These are phyloP conservation scores for Drosophila flavopinicola DNA, from an alignment of 2,888 invertebrate genomes.

Conservation along the genomic window DNA sequence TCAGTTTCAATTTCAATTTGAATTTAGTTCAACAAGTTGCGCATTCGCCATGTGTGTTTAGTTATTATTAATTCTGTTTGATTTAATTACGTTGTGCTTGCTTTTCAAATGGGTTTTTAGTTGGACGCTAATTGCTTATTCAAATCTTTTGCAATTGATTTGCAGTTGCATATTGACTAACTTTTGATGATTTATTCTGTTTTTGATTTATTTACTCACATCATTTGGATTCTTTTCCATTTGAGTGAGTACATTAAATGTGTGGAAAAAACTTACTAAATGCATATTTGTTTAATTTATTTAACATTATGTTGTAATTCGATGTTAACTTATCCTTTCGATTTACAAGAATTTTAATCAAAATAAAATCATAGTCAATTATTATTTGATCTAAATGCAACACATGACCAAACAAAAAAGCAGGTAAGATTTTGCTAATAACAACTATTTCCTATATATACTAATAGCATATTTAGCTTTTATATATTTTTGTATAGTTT, in stretches of 20 bases:
- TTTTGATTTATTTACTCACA: neutral
- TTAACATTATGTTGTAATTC: no score
- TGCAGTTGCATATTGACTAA: no score
- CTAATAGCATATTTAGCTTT: neutral
- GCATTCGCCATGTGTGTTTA: no score
- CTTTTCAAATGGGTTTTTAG: no score
- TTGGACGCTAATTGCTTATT: neutral
- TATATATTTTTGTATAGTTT: neutral
- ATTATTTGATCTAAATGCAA: neutral
- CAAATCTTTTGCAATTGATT: neutral
- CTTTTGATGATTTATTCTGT: neutral
- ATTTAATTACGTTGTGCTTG: neutral
- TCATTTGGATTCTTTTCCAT: neutral
- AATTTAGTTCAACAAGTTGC: neutral
- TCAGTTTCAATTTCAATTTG: no score
- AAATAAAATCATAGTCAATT: neutral
- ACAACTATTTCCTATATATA: neutral
- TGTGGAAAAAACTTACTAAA: no score
- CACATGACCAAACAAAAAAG: no score
- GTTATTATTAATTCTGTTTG: no score
- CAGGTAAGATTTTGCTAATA: slow-evolving; percentile 14
- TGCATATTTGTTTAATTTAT: no score
- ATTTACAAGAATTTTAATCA: no score
- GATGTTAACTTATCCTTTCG: no score
- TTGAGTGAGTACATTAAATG: neutral